These are phyloP conservation scores for Botia kubotai DNA, from an alignment of 2,797 vertebrate species.

Conservation along the genomic window DNA sequence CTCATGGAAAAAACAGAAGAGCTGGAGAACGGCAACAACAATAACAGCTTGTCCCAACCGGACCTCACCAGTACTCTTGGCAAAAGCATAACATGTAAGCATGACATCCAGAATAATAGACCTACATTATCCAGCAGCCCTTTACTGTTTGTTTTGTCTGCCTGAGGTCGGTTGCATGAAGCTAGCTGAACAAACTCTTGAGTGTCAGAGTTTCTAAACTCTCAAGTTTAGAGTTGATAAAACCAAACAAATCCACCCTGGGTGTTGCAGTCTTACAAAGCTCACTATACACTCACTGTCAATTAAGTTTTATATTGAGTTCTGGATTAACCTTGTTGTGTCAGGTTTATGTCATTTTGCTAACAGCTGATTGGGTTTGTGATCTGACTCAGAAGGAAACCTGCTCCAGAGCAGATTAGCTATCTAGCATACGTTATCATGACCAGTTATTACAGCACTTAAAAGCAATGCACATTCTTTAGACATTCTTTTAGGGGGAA, in stretches of 20 bases:
- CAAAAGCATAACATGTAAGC: slow-evolving; percentile 63
- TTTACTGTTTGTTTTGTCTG: slow-evolving; percentile 4
- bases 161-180: background rate
- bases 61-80: slow-evolving; percentile 48
- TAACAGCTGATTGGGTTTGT: too few species aligned
- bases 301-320: too few species aligned
- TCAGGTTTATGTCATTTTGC: too few species aligned
- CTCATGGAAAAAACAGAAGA: slow-evolving; percentile 32
- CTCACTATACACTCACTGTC: too few species aligned
- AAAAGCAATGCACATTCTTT: too few species aligned
- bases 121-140: background rate
- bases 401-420: too few species aligned
- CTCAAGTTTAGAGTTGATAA: background rate
- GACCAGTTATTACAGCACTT: too few species aligned
- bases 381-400: too few species aligned
- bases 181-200: background rate
- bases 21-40: slow-evolving; percentile 67
- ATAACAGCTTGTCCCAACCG: slow-evolving; percentile 62
- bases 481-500: background rate
- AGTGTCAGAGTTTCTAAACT: too few species aligned
- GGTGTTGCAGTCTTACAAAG: background rate
- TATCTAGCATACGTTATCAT: too few species aligned
- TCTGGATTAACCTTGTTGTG: too few species aligned
- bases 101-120: background rate
- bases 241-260: background rate